A percentile compares a stretch with the other conserved stretches of the same genome.
Conservation (phyloP, 2,113 vertebrate genomes). For the Brachyhypopomus gauderio region DNA sequence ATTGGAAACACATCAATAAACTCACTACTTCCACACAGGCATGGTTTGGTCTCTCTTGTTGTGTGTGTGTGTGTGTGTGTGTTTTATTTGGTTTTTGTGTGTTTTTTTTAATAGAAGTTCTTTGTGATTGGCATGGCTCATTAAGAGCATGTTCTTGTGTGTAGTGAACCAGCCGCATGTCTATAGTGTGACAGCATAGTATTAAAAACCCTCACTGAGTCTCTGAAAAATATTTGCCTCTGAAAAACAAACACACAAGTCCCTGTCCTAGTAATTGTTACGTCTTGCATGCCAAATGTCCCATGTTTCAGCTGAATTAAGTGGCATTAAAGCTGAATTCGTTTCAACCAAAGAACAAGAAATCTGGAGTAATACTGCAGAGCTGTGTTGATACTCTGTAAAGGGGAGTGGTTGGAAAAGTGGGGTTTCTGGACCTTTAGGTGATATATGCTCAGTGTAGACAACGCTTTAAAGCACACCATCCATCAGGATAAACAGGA, state of each 20-base stretch:
- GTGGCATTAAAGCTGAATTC: background rate
- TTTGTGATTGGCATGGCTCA: background rate
- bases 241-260: background rate
- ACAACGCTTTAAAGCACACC: too few relatives aligned
- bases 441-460: too few relatives aligned
- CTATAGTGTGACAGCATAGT: too few relatives aligned
- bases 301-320: background rate
- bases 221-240: background rate
- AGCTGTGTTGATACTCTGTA: background rate
- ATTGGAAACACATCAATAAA: slow-evolving; percentile 96
- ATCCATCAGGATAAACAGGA: too few relatives aligned
- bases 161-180: too few relatives aligned
- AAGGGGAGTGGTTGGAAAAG: too few relatives aligned
- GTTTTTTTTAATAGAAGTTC: too few relatives aligned
- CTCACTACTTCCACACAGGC: slow-evolving; percentile 84
- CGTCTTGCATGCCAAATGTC: background rate
- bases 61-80: slow-evolving; percentile 7
- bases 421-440: too few relatives aligned
- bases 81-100: background rate
- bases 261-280: background rate
- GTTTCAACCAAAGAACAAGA: background rate
- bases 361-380: background rate
- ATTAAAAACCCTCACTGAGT: background rate
- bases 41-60: slow-evolving; percentile 35
- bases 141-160: background rate